Percentiles rank a stretch among this genome's conserved stretches.
Conservation (phyloP, 2,113 vertebrate species). For the Dermatemys mawii region DNA sequence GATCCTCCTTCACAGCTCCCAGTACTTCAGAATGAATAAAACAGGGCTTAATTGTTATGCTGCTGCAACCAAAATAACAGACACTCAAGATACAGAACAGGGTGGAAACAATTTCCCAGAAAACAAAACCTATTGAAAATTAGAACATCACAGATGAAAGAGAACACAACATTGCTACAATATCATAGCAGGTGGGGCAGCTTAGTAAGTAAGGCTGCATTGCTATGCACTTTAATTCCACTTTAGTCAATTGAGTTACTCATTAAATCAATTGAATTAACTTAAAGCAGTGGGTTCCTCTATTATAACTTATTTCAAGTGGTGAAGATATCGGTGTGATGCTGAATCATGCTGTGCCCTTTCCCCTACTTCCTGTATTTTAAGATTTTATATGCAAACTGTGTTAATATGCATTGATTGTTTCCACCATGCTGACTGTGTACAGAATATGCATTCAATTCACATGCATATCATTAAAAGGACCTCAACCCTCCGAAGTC, state of each 20-base stretch:
- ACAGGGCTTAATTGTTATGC: neutral
- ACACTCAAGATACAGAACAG: neutral
- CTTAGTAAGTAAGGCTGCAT: neutral
- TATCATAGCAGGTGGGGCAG: neutral
- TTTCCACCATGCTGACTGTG: neutral
- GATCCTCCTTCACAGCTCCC: neutral
- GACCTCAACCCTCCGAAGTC: neutral
- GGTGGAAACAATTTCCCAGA: neutral
- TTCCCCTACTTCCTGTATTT: neutral
- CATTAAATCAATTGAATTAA: neutral
- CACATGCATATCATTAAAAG: neutral
- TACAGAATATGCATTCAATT: neutral
- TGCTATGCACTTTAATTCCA: neutral
- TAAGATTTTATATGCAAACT: neutral
- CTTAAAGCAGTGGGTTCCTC: neutral
- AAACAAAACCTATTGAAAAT: neutral
- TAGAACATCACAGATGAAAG: neutral
- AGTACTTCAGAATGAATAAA: neutral
- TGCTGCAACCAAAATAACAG: no score
- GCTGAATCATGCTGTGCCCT: accelerated
- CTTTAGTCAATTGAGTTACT: neutral
- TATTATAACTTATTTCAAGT: neutral
- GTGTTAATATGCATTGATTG: neutral
- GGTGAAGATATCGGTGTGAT: neutral
- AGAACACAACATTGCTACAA: neutral